Base-by-base conservation (phyloP, 1,140 invertebrate genomes). In the Diachasmimorpha longicaudata region DNA sequence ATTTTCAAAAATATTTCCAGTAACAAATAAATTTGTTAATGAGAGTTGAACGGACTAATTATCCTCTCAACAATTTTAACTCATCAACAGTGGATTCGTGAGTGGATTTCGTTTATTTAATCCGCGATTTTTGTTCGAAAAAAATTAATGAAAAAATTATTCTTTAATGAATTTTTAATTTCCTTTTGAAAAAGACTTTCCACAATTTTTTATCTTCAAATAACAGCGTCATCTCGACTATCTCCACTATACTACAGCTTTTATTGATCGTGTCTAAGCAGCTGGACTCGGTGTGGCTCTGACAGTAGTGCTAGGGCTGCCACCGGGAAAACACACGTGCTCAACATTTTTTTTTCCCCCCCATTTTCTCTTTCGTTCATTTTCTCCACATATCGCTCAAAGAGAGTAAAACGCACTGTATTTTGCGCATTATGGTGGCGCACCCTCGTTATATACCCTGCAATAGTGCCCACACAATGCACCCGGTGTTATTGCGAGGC, bases 211-310 rank as follows among this genome's bases (percentile, higher is more conserved):
- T 23, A 63, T 63, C 23, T 63, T 25, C 58, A 63, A 25, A 55
- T 55, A 55, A 19, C n/a, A 14, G 39, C 36, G 58, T 76, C 68
- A 75, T 78, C 77, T 78, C 16, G 72, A 85, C 82, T 79, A 86
- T 87, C 85, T 86, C 76, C 80, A 85, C 79, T 83, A 86, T 86
- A 85, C 79, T 77, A 81, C 81, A 79, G 81, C 42, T 11, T 31
- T 72, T 87, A 87, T 87, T 87, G 86, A 87, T 87, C 86, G 85
- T 74, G 78, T 67, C 77, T 70, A 81, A 84, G 82, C 84, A 86
- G 85, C 84, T 85, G 84, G 69, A 80, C 72, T 76, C 48, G 67
- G 36, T 79, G 77, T 55, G 76, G 75, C 77, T 74, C 77, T 76
- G 84, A 84, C 86, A 87, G 86, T 87, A 84, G 81, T 83, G 83